phyloP scores from a whole-genome alignment of 2,888 invertebrate species.

The Panzeria rudis region DNA sequence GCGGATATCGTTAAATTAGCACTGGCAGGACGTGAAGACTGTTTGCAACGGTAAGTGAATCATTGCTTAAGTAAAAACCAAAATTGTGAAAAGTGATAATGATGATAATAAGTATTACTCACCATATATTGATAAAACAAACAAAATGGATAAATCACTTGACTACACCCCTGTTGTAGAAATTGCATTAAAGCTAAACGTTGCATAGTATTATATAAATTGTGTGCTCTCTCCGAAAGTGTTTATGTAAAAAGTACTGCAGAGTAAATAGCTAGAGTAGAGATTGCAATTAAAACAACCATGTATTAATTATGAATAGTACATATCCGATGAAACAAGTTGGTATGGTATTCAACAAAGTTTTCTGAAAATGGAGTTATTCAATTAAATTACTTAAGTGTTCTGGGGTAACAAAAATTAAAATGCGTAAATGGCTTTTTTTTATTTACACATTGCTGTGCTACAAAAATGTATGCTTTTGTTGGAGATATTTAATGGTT shows the following conservation, averaged over 20 bases:
- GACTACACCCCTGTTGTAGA: background rate
- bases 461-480: too few relatives aligned
- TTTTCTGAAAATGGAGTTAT: background rate
- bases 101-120: conserved; percentile 53
- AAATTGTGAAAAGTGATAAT: conserved; percentile 47
- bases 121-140: conserved; percentile 16
- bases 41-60: conserved; percentile 82
- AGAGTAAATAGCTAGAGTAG: background rate
- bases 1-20: conserved; percentile 84
- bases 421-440: background rate
- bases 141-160: conserved; percentile 10
- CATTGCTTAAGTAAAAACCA: conserved; percentile 45
- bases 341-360: background rate
- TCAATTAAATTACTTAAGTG: background rate
- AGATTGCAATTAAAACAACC: conserved; percentile 24
- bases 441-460: too few relatives aligned
- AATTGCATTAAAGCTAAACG: background rate
- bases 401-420: background rate
- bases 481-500: too few relatives aligned
- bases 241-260: background rate
- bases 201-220: background rate
- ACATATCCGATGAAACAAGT: background rate
- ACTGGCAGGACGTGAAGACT: conserved; percentile 83
- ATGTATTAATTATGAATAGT: background rate
- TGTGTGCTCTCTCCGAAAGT: background rate